Evolutionary conservation across 2,797 vertebrate species (phyloP).

Genomic region (Coccyzus lansbergi): DNA sequence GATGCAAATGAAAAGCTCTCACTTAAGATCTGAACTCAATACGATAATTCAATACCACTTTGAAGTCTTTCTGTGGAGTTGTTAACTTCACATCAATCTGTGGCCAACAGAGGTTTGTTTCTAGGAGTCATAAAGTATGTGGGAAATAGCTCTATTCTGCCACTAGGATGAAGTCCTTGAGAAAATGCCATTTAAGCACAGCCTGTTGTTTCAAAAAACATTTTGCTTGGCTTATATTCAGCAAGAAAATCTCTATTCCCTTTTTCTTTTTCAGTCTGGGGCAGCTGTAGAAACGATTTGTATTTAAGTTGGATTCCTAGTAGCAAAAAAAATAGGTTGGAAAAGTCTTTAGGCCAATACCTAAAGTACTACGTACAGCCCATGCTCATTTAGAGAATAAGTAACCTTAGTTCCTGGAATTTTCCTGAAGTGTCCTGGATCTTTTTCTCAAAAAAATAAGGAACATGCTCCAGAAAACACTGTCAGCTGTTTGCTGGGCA

Average conservation of each 20-base stretch:
- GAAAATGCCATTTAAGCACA: background rate
- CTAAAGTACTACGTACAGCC: accelerated
- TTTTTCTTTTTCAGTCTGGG: background rate
- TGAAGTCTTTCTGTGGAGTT: background rate
- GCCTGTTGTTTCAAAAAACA: background rate
- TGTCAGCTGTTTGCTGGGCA: background rate
- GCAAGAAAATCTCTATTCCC: background rate
- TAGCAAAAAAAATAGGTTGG: background rate
- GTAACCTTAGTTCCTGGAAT: background rate
- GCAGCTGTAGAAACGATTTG: background rate
- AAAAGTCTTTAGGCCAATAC: background rate
- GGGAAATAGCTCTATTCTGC: background rate
- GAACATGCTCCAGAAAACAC: background rate
- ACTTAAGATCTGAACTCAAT: background rate
- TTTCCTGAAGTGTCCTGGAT: background rate
- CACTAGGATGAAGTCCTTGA: background rate
- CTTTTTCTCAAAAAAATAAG: background rate
- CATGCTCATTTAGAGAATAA: background rate
- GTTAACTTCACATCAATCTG: background rate
- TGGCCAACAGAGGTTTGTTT: background rate
- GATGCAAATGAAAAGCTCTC: background rate
- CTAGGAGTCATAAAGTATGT: background rate
- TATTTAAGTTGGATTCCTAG: background rate
- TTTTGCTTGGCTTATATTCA: background rate
- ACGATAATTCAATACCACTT: background rate